phyloP scores from a whole-genome alignment of 2,113 vertebrate species.

The Alosa alosa region DNA sequence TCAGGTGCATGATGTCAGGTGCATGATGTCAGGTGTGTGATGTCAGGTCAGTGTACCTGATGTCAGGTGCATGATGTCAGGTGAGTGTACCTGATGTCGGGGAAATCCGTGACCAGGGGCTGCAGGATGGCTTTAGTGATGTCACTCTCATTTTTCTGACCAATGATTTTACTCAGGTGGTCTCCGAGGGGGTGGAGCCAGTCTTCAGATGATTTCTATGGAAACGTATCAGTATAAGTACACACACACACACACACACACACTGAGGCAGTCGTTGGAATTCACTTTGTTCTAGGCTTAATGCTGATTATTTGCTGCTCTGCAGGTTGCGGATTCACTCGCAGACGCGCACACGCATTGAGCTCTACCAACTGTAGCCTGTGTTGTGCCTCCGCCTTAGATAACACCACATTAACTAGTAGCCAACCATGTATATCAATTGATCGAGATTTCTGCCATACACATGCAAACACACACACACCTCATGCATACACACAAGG shows the following conservation, averaged over 20 bases:
- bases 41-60: not conserved
- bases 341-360: no score
- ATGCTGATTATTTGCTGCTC: no score
- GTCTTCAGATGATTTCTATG: slow-evolving; percentile 54
- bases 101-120: slow-evolving; percentile 48
- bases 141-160: slow-evolving; percentile 44
- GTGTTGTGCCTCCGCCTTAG: no score
- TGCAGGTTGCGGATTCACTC: no score
- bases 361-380: no score
- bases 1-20: slow-evolving; percentile 25
- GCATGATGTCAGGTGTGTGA: not conserved
- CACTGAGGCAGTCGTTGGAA: no score
- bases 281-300: no score
- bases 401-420: no score
- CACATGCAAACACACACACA: no score
- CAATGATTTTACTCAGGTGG: slow-evolving; percentile 56
- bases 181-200: slow-evolving; percentile 66
- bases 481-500: not conserved
- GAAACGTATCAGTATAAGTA: not conserved
- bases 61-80: not conserved
- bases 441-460: no score
- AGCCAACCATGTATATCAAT: no score
- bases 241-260: not conserved
- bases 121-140: slow-evolving; percentile 42
- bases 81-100: slow-evolving; percentile 49